Evolutionary conservation across 2,888 invertebrate species (phyloP).

Genomic region (Salpingus planirostris): DNA sequence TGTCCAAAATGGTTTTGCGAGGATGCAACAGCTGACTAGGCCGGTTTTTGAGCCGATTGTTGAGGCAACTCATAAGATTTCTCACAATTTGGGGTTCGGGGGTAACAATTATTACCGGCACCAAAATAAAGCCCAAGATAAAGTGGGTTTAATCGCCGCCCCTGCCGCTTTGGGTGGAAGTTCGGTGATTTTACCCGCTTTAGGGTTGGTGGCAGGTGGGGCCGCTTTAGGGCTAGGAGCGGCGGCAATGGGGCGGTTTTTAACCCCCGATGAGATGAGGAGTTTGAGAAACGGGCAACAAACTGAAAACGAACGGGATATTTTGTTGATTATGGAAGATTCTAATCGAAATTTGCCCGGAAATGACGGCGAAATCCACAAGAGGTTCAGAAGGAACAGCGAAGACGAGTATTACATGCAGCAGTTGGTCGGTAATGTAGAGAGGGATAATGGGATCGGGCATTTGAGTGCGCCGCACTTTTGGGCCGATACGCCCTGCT

Average conservation of each 20-base stretch:
- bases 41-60: slow-evolving; percentile 65
- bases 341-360: slow-evolving; percentile 11
- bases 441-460: slow-evolving; percentile 27
- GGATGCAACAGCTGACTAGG: slow-evolving; percentile 57
- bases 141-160: slow-evolving; percentile 53
- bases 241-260: slow-evolving; percentile 64
- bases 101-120: not conserved
- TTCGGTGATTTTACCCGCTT: slow-evolving; percentile 62
- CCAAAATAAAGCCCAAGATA: slow-evolving; percentile 45
- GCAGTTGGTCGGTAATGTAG: slow-evolving; percentile 30
- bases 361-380: slow-evolving; percentile 17
- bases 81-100: slow-evolving; percentile 60
- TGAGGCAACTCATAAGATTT: slow-evolving; percentile 72
- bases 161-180: slow-evolving; percentile 41
- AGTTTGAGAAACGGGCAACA: no score
- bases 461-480: slow-evolving; percentile 36
- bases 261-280: slow-evolving; percentile 39
- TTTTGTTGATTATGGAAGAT: slow-evolving; percentile 32
- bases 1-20: slow-evolving; percentile 60
- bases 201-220: slow-evolving; percentile 76
- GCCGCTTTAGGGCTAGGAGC: slow-evolving; percentile 72
- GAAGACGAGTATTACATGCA: slow-evolving; percentile 39
- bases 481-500: slow-evolving; percentile 70
- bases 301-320: slow-evolving; percentile 28
- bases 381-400: slow-evolving; percentile 32